phyloP scores from a whole-genome alignment of 2,888 invertebrate species.

The Xylota segnis region DNA sequence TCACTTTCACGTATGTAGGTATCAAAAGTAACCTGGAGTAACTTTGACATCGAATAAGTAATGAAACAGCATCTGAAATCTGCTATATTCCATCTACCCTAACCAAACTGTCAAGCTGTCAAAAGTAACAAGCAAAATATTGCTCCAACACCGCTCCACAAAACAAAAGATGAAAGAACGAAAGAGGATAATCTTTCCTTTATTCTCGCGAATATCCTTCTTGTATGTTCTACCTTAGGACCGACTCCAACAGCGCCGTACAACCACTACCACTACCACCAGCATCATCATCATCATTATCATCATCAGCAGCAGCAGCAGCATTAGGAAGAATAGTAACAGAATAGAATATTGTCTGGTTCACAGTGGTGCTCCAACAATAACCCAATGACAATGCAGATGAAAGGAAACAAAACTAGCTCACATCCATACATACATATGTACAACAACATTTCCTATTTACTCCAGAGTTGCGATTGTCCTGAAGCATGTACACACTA shows the following conservation, averaged over 20 bases:
- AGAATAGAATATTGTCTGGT: conserved; percentile 3
- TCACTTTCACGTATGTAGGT: background rate
- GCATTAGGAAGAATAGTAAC: conserved; percentile 3
- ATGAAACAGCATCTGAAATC: conserved; percentile 10
- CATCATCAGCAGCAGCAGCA: too few relatives aligned
- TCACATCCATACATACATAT: background rate
- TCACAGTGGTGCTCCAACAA: conserved; percentile 34
- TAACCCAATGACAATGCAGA: conserved; percentile 51
- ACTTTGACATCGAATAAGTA: conserved; percentile 25
- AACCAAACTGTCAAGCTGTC: conserved; percentile 36
- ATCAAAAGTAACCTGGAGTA: conserved; percentile 3
- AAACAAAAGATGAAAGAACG: conserved; percentile 26
- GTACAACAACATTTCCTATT: conserved; percentile 18
- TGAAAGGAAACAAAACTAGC: conserved; percentile 34
- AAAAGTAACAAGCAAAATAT: conserved; percentile 42
- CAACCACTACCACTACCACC: background rate
- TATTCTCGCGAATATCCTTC: conserved; percentile 19
- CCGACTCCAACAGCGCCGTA: background rate
- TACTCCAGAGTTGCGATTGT: conserved; percentile 38
- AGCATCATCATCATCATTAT: conserved; percentile 24
- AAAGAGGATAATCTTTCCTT: conserved; percentile 32
- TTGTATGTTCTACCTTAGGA: background rate
- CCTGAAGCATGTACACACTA: conserved; percentile 44
- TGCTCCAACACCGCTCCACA: background rate
- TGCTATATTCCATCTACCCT: conserved; percentile 4